phyloP scores from a whole-genome alignment of 2,113 vertebrate genomes.

The Cyphomyrus discorhynchus region DNA sequence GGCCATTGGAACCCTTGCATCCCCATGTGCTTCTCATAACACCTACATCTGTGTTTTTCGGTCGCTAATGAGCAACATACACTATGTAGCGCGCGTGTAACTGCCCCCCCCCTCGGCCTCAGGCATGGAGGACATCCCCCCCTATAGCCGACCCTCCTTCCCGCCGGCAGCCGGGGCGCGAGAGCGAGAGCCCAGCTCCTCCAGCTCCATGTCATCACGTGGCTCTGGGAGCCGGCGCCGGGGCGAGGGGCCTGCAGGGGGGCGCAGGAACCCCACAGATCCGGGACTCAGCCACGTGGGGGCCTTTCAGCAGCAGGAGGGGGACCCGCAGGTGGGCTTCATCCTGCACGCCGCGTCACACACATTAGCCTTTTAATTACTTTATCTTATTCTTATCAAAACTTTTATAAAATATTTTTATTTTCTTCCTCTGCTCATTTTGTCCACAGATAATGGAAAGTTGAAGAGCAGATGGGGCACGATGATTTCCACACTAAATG shows the following conservation, averaged over 20 bases:
- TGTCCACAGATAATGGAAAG: conserved; percentile 77
- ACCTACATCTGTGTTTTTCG: not conserved
- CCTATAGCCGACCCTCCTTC: conserved; percentile 84
- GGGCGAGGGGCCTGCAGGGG: conserved; percentile 60
- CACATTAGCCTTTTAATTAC: not conserved
- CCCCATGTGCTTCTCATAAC: not conserved
- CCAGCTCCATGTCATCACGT: conserved; percentile 77
- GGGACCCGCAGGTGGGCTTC: conserved; percentile 71
- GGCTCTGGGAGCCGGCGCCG: conserved; percentile 74
- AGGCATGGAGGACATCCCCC: conserved; percentile 75
- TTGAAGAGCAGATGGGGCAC: conserved; percentile 57
- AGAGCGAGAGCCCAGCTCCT: conserved; percentile 70
- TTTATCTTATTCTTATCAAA: not conserved
- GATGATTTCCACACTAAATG: not conserved
- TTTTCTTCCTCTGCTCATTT: conserved; percentile 10
- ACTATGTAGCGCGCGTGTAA: not conserved
- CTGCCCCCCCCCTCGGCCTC: not conserved
- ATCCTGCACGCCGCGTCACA: not conserved
- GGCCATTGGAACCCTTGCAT: not conserved
- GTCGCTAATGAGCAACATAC: not conserved
- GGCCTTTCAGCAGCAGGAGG: conserved; percentile 67
- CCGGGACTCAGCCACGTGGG: conserved; percentile 70
- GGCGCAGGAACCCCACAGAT: conserved; percentile 60
- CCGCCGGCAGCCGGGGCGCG: conserved; percentile 71
- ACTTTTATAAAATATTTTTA: not conserved